phyloP scores from a whole-genome alignment of 2,888 invertebrate genomes.

The Belgica antarctica region DNA sequence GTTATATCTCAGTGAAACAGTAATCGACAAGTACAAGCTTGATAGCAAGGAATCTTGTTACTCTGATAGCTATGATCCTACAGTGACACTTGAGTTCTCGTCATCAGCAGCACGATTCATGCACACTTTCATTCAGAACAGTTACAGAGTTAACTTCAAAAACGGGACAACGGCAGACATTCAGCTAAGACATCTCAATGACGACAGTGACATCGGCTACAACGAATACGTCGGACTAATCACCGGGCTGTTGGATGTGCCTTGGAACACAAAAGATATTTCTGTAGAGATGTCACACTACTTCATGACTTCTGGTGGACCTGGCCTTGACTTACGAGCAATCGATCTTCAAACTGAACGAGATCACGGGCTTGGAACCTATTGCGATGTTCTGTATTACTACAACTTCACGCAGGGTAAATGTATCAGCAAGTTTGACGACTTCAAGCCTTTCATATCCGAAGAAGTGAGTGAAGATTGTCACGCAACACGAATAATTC shows the following conservation, averaged over 20 bases:
- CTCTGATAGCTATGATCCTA: neutral
- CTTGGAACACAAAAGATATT: constrained; percentile 20
- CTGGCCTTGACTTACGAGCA: constrained; percentile 27
- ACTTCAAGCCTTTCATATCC: constrained; percentile 9
- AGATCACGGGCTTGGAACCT: constrained; percentile 19
- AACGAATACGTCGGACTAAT: neutral
- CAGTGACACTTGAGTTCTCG: constrained; percentile 5
- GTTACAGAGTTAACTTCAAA: neutral
- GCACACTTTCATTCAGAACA: constrained; percentile 6
- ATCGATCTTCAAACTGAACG: constrained; percentile 21
- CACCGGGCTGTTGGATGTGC: neutral
- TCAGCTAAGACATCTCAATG: neutral
- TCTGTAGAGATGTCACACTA: neutral
- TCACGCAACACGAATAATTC: too few relatives aligned
- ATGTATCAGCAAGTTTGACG: constrained; percentile 11
- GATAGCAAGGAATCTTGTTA: neutral
- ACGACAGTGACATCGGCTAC: neutral
- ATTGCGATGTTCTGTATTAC: constrained; percentile 2
- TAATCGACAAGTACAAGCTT: neutral
- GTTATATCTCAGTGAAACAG: neutral
- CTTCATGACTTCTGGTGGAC: neutral
- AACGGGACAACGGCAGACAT: neutral
- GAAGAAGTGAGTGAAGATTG: neutral
- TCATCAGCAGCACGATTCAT: neutral
- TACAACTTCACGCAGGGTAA: neutral